Evolutionary conservation across 2,797 vertebrate species (phyloP), one percentile per base, ranked within the genome.

Genomic region (Oreochromis mossambicus): DNA sequence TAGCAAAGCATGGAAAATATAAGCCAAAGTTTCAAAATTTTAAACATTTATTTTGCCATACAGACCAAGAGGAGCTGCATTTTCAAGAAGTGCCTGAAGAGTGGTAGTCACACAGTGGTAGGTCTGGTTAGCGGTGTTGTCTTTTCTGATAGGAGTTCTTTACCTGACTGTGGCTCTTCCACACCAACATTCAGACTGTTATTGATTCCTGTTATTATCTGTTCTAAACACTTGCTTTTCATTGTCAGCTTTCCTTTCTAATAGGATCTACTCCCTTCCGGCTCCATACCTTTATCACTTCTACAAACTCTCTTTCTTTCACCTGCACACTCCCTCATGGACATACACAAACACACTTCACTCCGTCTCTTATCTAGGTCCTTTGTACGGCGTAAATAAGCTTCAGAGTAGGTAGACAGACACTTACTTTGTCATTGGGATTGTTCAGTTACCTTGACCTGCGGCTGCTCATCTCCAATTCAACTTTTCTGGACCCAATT

Each of bases 361-460:
- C 79, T 48, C 2, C 21, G 78, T 81, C 63, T 85, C 90, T 91
- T 92, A 93, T 93, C 90, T 83, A 58, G 80, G 82, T 85, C 81
- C 86, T 92, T 86, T 93, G 87, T 92, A 32, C 24, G 56, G 70
- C 54, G 88, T 90, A 89, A 93, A 91, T 91, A 85, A 88, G 77
- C 86, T 85, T 80, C 73, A 80, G 85, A 82, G 63, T 51, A 17
- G 43, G 41, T 52, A 46, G 75, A 83, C 85, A 68, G 83, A 83
- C 77, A 73, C 76, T 86, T 41, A 78, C 77, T 88, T 66, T 77
- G 63, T 73, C 78, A 54, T 34, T 87, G 56, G 79, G 83, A 89
- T 84, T 86, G 91, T 87, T 88, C 73, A 73, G 56, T 88, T 89
- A 75, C 85, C 85, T 88, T 86, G 76, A 88, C 89, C 80, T 54